Percentiles rank a stretch among this genome's conserved stretches.
Evolutionary conservation across 2,113 vertebrate species (phyloP).

Genomic region (Rhodinocichla rosea): DNA sequence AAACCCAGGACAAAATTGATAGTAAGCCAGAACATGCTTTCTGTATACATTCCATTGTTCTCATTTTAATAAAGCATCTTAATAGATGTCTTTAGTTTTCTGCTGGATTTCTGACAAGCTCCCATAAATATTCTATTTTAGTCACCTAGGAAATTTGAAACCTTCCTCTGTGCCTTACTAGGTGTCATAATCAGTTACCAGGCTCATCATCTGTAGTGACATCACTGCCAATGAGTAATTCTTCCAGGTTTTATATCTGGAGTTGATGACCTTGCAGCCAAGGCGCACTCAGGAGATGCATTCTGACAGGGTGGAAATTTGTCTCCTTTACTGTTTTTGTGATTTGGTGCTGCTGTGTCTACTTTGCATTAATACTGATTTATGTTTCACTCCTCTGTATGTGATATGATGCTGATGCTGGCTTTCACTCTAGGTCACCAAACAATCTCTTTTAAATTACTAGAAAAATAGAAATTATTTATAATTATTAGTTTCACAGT

Average conservation of each 20-base stretch:
- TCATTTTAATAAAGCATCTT: background rate
- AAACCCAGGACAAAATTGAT: background rate
- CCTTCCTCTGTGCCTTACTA: background rate
- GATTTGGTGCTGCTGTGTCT: background rate
- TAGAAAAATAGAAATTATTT: background rate
- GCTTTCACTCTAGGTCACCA: background rate
- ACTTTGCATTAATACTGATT: conserved; percentile 29
- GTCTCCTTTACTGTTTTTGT: background rate
- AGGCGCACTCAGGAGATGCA: background rate
- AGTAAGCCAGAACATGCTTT: background rate
- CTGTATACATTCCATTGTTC: background rate
- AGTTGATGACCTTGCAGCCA: conserved; percentile 13
- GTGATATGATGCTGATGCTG: background rate
- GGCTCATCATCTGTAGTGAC: conserved; percentile 59
- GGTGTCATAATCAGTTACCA: conserved; percentile 65
- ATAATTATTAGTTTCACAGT: background rate
- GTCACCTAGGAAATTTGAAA: background rate
- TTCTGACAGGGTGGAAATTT: background rate
- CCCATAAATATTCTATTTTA: background rate
- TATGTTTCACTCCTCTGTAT: background rate
- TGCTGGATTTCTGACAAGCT: background rate
- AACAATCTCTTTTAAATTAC: background rate
- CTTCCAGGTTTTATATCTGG: conserved; percentile 63
- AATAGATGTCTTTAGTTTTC: background rate
- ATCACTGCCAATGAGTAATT: conserved; percentile 66